Percentiles rank a stretch among this genome's conserved stretches.
These are phyloP conservation scores for Tachystola acroxantha DNA, from an alignment of 2,888 invertebrate species.

Conservation along the genomic window DNA sequence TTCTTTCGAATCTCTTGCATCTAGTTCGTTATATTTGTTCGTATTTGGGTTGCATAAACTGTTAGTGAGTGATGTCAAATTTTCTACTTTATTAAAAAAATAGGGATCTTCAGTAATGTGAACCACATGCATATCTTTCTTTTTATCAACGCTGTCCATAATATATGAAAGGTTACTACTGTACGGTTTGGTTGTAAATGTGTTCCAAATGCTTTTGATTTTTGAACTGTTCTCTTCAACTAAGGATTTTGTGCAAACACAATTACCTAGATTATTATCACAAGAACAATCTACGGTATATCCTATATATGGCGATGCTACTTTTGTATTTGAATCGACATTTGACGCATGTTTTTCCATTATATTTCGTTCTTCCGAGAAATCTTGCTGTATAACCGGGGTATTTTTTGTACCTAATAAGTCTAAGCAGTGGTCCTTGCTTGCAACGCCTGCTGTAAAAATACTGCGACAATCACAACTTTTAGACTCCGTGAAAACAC, in stretches of 20 bases:
- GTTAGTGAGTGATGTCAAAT: not conserved
- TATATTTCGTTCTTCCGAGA: not conserved
- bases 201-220: slow-evolving; percentile 38
- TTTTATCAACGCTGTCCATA: slow-evolving; percentile 27
- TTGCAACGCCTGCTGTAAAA: slow-evolving; percentile 10
- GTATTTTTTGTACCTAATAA: slow-evolving; percentile 17
- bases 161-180: slow-evolving; percentile 39
- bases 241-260: slow-evolving; percentile 45
- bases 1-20: slow-evolving; percentile 30
- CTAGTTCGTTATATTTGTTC: slow-evolving; percentile 20
- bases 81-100: not conserved
- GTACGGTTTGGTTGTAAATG: slow-evolving; percentile 19
- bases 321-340: not conserved
- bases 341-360: not conserved
- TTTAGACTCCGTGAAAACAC: slow-evolving; percentile 3
- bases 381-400: not conserved
- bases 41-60: slow-evolving; percentile 19
- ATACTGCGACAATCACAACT: slow-evolving; percentile 19
- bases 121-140: slow-evolving; percentile 4
- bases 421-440: slow-evolving; percentile 4
- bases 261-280: slow-evolving; percentile 32
- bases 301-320: slow-evolving; percentile 35
- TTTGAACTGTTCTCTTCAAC: slow-evolving; percentile 27
- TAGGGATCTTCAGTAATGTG: not conserved
- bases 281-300: slow-evolving; percentile 51